Evolutionary conservation across 2,888 invertebrate genomes (phyloP), one percentile per base, ranked within the genome.

Genomic region (Lagria hirta): DNA sequence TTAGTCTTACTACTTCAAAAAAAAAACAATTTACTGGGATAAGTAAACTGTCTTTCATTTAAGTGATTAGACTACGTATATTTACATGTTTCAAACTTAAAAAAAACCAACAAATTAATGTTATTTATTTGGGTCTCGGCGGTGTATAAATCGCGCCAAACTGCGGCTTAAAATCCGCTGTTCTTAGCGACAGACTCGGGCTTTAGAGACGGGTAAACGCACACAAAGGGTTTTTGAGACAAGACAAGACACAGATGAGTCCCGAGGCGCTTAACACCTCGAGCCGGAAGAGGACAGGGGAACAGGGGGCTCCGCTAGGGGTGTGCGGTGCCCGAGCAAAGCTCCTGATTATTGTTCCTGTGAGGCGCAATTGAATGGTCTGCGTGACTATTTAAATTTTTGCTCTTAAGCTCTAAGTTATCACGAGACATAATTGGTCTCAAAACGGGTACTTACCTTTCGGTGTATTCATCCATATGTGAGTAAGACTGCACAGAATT

Each of bases 401-500:
- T 44, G 43, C 43, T 38, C 42, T 16, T 43, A 47, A 38, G 46
- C 42, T 42, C 38, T 43, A 44, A 42, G 42, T 32, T 33, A 41
- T 41, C 36, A 48, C 48, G 29, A 21, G 21, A 28, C 32, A 41
- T 33, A 33, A 24, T 26, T 24, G 22, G 30, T 22, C 35, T n/a
- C n/a, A n/a, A n/a, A 4, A 5, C 15, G 15, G 13, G 22, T 71
- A 83, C 88, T 84, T 83, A 97, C 97, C 94, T 95, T 79, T 96
- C 95, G 68, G 94, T 94, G 78, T 97, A 99, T 75, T 96, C 93
- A 75, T 92, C 90, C 81, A 90, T 86, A 71, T 95, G 93, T 33
- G 97, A 95, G 75, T 98, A 98, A 67, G 92, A 94, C 75, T 99
- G 99, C 47, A 98, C 96, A 52, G 95, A 95, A 73, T 96, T 94